These are phyloP conservation scores for Phalangium opilio DNA, from an alignment of 2,888 invertebrate species.

Conservation along the genomic window DNA sequence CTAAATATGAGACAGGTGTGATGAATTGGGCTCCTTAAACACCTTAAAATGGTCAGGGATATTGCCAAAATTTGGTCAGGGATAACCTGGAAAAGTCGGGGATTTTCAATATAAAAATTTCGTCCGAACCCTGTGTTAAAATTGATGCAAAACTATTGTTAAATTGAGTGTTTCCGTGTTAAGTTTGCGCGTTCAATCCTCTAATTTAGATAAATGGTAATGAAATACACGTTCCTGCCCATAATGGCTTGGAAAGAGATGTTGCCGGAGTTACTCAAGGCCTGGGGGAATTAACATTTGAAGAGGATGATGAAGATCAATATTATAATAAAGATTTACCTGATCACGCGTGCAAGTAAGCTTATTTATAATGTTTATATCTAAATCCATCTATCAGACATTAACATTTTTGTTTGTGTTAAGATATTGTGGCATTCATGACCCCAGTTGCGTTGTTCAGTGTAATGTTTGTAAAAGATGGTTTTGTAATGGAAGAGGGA, in stretches of 20 bases:
- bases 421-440: slow-evolving; percentile 97
- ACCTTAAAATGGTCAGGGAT: no score
- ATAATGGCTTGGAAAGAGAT: slow-evolving; percentile 43
- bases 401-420: slow-evolving; percentile 23
- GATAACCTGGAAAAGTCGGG: no score
- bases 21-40: no score
- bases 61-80: no score
- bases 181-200: slow-evolving; percentile 10
- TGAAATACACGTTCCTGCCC: slow-evolving; percentile 25
- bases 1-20: no score
- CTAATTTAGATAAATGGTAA: slow-evolving; percentile 52
- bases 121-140: no score
- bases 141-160: no score
- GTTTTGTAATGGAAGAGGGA: slow-evolving; percentile 99
- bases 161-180: no score
- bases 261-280: slow-evolving; percentile 40
- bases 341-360: slow-evolving; percentile 66
- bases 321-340: slow-evolving; percentile 72
- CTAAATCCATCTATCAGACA: no score
- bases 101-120: no score
- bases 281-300: slow-evolving; percentile 65
- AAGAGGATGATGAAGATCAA: slow-evolving; percentile 85
- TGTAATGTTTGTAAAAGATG: slow-evolving; percentile 98
- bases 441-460: slow-evolving; percentile 91
- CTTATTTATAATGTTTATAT: no score